These are phyloP conservation scores for Xestia rhomboidea DNA, from an alignment of 2,888 invertebrate genomes.

Conservation along the genomic window DNA sequence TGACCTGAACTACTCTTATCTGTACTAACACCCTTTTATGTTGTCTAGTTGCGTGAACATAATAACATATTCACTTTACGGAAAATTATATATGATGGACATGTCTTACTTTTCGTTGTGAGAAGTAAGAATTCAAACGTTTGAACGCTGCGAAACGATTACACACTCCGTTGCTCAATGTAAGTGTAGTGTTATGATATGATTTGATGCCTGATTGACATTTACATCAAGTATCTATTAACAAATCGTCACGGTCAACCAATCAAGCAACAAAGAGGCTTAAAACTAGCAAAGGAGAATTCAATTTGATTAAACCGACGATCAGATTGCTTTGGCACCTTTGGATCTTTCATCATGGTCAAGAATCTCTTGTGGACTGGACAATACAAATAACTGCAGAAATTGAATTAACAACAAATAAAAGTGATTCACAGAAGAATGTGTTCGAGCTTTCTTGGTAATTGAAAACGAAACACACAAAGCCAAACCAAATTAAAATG, in stretches of 20 bases:
- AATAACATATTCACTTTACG: slow-evolving; percentile 54
- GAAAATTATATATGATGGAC: slow-evolving; percentile 51
- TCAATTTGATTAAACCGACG: slow-evolving; percentile 14
- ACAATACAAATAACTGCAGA: slow-evolving; percentile 15
- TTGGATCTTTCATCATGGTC: slow-evolving; percentile 2
- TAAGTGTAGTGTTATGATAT: slow-evolving; percentile 26
- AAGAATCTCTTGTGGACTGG: slow-evolving; percentile 14
- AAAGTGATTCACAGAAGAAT: slow-evolving; percentile 21
- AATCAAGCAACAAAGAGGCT: slow-evolving; percentile 23
- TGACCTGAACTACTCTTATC: slow-evolving; percentile 75
- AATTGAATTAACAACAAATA: slow-evolving; percentile 14
- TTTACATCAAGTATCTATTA: slow-evolving; percentile 26
- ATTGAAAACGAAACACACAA: slow-evolving; percentile 46
- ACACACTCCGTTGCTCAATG: slow-evolving; percentile 27
- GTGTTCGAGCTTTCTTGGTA: slow-evolving; percentile 21
- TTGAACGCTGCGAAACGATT: slow-evolving; percentile 23
- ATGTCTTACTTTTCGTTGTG: slow-evolving; percentile 50
- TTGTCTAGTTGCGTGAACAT: slow-evolving; percentile 53
- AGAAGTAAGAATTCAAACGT: neutral
- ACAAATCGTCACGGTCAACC: slow-evolving; percentile 16
- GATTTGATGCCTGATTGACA: slow-evolving; percentile 35
- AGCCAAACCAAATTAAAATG: slow-evolving; percentile 40
- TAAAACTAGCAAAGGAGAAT: slow-evolving; percentile 10
- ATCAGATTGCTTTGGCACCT: neutral
- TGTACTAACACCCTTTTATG: slow-evolving; percentile 62